A percentile compares a stretch with the other conserved stretches of the same genome.
Conservation (phyloP, 2,888 invertebrate species). For the Acanthoscelides obtectus region DNA sequence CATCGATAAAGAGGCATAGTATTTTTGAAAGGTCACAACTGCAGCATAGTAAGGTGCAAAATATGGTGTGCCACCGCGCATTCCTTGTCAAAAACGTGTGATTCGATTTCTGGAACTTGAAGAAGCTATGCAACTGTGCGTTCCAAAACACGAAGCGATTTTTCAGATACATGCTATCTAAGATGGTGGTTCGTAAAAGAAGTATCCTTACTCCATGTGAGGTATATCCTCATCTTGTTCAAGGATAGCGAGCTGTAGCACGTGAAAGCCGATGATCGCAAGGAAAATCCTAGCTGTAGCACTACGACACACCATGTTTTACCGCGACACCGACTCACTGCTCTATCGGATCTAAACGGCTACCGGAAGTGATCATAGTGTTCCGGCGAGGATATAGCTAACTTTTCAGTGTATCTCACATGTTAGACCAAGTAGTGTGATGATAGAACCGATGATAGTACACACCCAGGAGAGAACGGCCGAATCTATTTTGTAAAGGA, state of each 20-base stretch:
- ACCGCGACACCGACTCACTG: not conserved
- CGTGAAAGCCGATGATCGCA: constrained; percentile 30
- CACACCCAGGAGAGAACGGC: constrained; percentile 15
- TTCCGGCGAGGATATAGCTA: not conserved
- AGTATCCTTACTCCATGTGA: constrained; percentile 76
- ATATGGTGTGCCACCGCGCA: not conserved
- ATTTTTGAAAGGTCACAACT: not conserved
- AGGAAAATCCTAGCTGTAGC: constrained; percentile 25
- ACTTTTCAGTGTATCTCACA: not conserved
- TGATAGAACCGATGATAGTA: not conserved
- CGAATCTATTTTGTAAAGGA: constrained; percentile 32
- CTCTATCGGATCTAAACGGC: not conserved
- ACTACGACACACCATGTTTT: constrained; percentile 31
- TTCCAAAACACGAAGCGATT: not conserved
- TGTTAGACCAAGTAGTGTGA: not conserved
- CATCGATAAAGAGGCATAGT: too few species aligned
- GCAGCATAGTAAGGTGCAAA: not conserved
- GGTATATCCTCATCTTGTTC: constrained; percentile 88
- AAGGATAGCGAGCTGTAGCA: constrained; percentile 49
- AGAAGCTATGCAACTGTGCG: not conserved
- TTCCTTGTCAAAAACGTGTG: not conserved
- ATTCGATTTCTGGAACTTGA: not conserved
- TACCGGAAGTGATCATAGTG: not conserved
- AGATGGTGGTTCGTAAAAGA: not conserved
- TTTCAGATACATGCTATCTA: not conserved